Evolutionary conservation across 2,113 vertebrate genomes (phyloP).

Genomic region (Halcyon senegalensis): DNA sequence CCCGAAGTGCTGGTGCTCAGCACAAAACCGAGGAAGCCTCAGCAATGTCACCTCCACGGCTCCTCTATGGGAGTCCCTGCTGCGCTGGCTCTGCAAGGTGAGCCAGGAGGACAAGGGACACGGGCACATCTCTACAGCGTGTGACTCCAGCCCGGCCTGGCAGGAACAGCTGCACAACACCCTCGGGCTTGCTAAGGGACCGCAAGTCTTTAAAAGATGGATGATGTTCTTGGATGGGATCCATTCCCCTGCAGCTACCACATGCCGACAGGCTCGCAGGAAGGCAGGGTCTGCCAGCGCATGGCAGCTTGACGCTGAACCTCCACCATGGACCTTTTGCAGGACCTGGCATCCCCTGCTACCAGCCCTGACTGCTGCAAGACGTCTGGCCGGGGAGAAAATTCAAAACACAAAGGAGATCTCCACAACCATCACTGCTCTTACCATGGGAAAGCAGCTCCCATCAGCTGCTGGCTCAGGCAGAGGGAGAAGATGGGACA

Average conservation of each 20-base stretch:
- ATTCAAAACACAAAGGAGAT: background rate
- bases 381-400: background rate
- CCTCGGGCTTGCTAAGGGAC: background rate
- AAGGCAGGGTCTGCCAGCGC: background rate
- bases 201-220: constrained; percentile 42
- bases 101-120: background rate
- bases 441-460: background rate
- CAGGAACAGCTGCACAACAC: constrained; percentile 33
- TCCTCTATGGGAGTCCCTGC: background rate
- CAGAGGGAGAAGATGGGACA: background rate
- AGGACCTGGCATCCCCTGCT: background rate
- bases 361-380: background rate
- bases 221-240: constrained; percentile 49
- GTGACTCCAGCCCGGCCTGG: background rate
- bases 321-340: background rate
- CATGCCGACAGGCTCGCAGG: background rate
- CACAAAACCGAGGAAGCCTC: background rate
- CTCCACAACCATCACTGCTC: background rate
- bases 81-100: background rate
- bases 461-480: background rate
- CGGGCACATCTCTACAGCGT: background rate
- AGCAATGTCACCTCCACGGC: background rate
- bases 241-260: constrained; percentile 12
- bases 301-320: background rate
- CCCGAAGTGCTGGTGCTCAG: background rate